Conservation (phyloP, 2,797 vertebrate species). For the Enteromius radiatus region DNA sequence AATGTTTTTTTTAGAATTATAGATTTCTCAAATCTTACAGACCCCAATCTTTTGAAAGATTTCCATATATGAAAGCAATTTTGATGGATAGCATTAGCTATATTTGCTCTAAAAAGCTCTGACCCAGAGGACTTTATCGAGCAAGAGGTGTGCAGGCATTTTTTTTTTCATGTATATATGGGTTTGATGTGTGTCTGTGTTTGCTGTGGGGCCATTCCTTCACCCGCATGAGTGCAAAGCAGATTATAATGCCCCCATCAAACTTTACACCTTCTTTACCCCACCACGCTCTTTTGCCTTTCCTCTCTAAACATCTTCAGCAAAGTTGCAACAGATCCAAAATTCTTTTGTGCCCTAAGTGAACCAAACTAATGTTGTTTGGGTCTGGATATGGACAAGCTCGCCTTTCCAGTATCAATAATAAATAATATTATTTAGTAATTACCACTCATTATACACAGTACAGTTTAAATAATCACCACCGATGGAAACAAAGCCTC, state of each 20-base stretch:
- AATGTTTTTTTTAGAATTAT: neutral
- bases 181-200: constrained; percentile 33
- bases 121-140: constrained; percentile 20
- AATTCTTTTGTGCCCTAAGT: constrained; percentile 53
- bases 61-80: neutral
- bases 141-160: constrained; percentile 26
- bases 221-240: constrained; percentile 50
- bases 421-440: neutral
- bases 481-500: constrained; percentile 33
- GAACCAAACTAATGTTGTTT: constrained; percentile 32
- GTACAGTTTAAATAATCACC: constrained; percentile 22
- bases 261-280: constrained; percentile 56
- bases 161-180: constrained; percentile 23
- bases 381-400: constrained; percentile 28
- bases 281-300: constrained; percentile 59
- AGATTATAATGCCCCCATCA: constrained; percentile 61
- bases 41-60: neutral
- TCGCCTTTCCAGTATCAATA: constrained; percentile 1
- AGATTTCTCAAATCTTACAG: neutral
- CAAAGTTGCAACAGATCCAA: constrained; percentile 61
- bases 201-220: constrained; percentile 37
- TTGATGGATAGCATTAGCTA: constrained; percentile 18
- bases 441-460: neutral
- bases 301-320: constrained; percentile 60
- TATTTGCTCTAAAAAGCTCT: constrained; percentile 35